These are phyloP conservation scores for Nephotettix cincticeps DNA, from an alignment of 1,140 invertebrate genomes.

Conservation along the genomic window DNA sequence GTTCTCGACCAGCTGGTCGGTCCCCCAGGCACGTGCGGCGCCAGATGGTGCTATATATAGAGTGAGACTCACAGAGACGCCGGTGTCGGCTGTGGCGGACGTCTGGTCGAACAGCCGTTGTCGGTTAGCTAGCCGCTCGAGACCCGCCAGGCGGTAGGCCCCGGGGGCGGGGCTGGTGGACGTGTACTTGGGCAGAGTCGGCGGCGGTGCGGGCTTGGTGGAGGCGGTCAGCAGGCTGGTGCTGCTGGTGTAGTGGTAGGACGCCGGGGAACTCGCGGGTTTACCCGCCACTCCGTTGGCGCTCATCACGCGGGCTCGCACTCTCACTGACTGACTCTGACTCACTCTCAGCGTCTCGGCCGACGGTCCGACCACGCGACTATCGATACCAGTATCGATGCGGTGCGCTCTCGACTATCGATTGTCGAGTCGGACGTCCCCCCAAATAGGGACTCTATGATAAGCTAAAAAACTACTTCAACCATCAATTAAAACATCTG, in stretches of 20 bases:
- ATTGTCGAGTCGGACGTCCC: no score
- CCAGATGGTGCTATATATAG: conserved; percentile 24
- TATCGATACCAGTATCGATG: no score
- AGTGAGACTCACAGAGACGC: neutral
- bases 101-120: conserved; percentile 64
- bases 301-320: conserved; percentile 7
- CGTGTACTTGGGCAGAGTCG: conserved; percentile 63
- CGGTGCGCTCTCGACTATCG: no score
- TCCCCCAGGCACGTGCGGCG: neutral
- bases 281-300: conserved; percentile 24
- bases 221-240: conserved; percentile 42
- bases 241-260: conserved; percentile 52
- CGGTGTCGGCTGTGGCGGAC: conserved; percentile 41
- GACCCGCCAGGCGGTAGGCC: conserved; percentile 49
- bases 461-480: no score
- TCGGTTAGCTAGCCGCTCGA: conserved; percentile 65
- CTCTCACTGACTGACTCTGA: conserved; percentile 11
- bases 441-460: no score
- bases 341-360: conserved; percentile 1
- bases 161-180: conserved; percentile 50
- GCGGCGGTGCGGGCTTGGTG: conserved; percentile 49
- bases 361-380: no score
- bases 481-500: no score
- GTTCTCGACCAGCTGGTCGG: no score
- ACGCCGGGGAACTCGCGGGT: conserved; percentile 36